These are phyloP conservation scores for Chrysodeixis includens DNA, from an alignment of 2,888 invertebrate genomes.

Conservation along the genomic window DNA sequence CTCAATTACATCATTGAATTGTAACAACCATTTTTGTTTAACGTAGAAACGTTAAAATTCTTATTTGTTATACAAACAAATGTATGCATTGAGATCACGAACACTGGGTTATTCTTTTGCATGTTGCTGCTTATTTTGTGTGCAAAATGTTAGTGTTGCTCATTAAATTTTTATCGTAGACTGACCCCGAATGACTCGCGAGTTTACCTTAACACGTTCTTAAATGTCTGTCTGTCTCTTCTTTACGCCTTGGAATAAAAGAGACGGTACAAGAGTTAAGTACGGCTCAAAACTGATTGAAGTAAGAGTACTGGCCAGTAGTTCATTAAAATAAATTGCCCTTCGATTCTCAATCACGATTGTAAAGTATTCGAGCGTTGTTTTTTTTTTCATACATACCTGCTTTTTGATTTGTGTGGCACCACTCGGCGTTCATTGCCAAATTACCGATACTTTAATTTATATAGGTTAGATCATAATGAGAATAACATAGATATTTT, in stretches of 20 bases:
- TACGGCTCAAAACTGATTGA: too few species aligned
- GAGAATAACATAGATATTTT: constrained; percentile 9
- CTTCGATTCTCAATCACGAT: constrained; percentile 44
- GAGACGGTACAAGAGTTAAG: too few species aligned
- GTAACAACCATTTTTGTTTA: constrained; percentile 13
- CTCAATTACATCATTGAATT: constrained; percentile 5
- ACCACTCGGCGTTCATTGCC: constrained; percentile 29
- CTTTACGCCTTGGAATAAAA: too few species aligned
- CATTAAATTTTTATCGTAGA: constrained; percentile 17
- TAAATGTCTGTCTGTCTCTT: too few species aligned
- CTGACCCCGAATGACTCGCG: too few species aligned
- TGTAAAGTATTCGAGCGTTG: constrained; percentile 14
- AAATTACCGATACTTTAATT: constrained; percentile 15
- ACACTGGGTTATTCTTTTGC: constrained; percentile 23
- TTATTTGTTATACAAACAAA: constrained; percentile 34
- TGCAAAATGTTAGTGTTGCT: background rate
- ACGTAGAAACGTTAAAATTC: constrained; percentile 10
- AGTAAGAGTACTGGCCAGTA: background rate
- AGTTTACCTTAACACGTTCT: too few species aligned
- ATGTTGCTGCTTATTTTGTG: constrained; percentile 7
- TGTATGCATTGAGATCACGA: constrained; percentile 55
- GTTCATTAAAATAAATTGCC: constrained; percentile 47
- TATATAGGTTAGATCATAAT: constrained; percentile 16
- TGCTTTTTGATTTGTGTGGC: constrained; percentile 18
- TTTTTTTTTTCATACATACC: constrained; percentile 15